Base-by-base conservation (phyloP, 2,797 vertebrate species). In the Enteromius treurensis region DNA sequence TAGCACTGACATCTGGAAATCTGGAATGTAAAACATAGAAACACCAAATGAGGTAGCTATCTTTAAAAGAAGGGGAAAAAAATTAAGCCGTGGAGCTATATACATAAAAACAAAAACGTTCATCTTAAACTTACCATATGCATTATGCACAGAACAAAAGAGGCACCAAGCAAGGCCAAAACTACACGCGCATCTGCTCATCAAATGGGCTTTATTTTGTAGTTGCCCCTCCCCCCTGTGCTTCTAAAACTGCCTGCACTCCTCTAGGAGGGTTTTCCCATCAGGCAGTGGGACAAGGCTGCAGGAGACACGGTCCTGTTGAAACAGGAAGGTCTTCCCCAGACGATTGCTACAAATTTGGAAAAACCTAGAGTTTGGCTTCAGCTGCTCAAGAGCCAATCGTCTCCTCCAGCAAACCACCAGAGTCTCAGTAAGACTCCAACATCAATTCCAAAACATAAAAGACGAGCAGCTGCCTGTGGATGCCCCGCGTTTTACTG, bases 41-140 rank as follows among this genome's bases (percentile, higher is more conserved):
- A 23, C 23, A 11, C 21, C n/a, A 37, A 53, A 68, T 14, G 1
- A 68, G 65, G 17, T 34, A n/a, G 5, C 21, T 11, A 53, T 8
- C 17, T 9, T 17, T 32, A 64, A 64, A 64, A 55, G 0, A 15
- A 32, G 29, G 5, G n/a, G 15, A 17, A 15, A 29, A 5, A 29
- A 62, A 15, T 29, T 1, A 29, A 32, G 14, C 29, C 26, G 34
- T 34, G 15, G 88, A 89, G 88, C 87, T 17, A 87, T 89, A 88
- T 87, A 84, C 84, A 89, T 87, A 88, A 86, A 91, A 90, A 88
- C 80, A 87, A 86, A 78, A 86, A 85, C 23, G 83, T 80, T 92
- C 88, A 90, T 90, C 86, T 86, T 70, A 45, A 80, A 70, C 51
- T 29, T 42, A 69, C 13, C 78, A 70, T 42, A 45, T 32, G 68